phyloP scores from a whole-genome alignment of 2,113 vertebrate species.

The Labrus mixtus region DNA sequence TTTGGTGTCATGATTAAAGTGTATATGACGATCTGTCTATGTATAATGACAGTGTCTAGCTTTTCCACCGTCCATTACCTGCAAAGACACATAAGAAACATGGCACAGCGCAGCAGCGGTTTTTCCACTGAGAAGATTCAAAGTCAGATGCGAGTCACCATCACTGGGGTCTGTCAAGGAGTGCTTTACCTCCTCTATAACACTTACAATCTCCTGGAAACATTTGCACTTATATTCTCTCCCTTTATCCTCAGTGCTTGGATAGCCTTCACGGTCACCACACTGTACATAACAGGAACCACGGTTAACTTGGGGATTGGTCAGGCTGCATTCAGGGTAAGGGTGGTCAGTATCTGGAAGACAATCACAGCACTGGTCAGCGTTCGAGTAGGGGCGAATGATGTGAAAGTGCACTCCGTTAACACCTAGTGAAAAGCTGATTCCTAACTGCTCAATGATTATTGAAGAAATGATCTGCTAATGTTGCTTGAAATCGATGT shows the following conservation, averaged over 20 bases:
- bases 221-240: rapidly evolving
- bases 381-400: constrained; percentile 11
- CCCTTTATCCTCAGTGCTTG: rapidly evolving
- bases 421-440: neutral
- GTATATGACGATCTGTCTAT: constrained; percentile 9
- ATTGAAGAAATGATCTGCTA: too few relatives aligned
- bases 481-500: too few relatives aligned
- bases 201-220: neutral
- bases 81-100: constrained; percentile 43
- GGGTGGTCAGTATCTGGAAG: neutral
- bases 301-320: constrained; percentile 36
- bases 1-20: neutral
- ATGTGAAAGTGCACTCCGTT: neutral
- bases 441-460: neutral
- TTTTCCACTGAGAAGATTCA: neutral
- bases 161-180: constrained; percentile 34
- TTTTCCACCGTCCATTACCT: constrained; percentile 47
- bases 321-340: constrained; percentile 35
- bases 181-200: neutral
- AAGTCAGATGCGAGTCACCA: constrained; percentile 26
- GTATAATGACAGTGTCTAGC: constrained; percentile 42
- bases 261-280: rapidly evolving
- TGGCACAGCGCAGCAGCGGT: neutral
- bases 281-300: constrained; percentile 18
- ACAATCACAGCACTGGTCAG: neutral